A percentile compares a stretch with the other conserved stretches of the same genome.
Evolutionary conservation across 2,113 vertebrate genomes (phyloP).

Genomic region (Axis porcinus): DNA sequence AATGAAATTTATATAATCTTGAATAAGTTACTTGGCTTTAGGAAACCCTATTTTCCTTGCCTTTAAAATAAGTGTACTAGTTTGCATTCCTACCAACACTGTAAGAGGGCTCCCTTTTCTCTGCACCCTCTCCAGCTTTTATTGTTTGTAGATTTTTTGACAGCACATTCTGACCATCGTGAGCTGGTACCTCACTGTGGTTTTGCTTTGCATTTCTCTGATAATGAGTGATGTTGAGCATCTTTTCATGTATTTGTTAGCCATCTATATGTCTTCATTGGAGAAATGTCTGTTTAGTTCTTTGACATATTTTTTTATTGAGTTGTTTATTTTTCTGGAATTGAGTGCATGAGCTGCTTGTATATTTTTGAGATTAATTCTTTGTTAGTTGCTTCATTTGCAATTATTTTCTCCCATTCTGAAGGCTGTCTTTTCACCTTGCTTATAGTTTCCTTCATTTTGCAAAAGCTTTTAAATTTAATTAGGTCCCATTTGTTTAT

Average conservation of each 20-base stretch:
- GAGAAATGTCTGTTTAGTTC: background rate
- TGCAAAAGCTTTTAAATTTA: background rate
- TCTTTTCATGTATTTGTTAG: background rate
- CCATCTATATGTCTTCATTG: background rate
- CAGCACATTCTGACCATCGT: background rate
- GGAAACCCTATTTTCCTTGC: background rate
- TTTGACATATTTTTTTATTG: background rate
- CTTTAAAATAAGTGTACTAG: background rate
- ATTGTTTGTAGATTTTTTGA: background rate
- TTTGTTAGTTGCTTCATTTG: background rate
- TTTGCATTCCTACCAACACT: background rate
- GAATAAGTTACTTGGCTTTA: background rate
- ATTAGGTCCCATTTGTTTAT: background rate
- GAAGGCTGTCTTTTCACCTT: background rate
- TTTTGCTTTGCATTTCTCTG: background rate
- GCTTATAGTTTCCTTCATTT: background rate
- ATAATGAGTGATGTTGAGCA: background rate
- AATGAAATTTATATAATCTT: background rate
- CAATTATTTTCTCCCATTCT: background rate
- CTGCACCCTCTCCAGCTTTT: background rate
- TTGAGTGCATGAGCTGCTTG: background rate
- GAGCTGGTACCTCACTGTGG: background rate
- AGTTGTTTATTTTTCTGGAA: background rate
- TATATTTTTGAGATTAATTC: background rate
- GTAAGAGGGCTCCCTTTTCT: background rate